A percentile compares a stretch with the other conserved stretches of the same genome.
phyloP scores from a whole-genome alignment of 2,888 invertebrate genomes.

The Cactoblastis cactorum region DNA sequence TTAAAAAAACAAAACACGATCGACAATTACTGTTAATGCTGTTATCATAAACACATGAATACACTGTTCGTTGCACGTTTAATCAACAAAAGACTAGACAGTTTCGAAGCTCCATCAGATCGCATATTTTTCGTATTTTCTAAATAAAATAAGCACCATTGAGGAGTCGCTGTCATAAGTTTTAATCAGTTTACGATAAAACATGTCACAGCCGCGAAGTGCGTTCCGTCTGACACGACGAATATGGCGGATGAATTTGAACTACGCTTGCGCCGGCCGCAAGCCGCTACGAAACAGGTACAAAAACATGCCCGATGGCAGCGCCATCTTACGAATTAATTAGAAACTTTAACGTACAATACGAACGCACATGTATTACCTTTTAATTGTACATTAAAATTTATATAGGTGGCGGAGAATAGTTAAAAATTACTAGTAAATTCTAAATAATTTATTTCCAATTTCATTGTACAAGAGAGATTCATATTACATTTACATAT shows the following conservation, averaged over 20 bases:
- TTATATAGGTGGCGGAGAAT: constrained; percentile 4
- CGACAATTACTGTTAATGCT: constrained; percentile 69
- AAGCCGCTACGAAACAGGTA: constrained; percentile 46
- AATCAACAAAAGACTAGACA: constrained; percentile 60
- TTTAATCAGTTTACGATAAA: constrained; percentile 70
- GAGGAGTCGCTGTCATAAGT: constrained; percentile 58
- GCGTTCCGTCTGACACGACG: constrained; percentile 77
- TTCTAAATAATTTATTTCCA: too few species aligned
- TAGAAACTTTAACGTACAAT: constrained; percentile 29
- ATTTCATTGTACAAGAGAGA: too few species aligned
- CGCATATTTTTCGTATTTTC: constrained; percentile 61
- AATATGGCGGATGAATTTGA: constrained; percentile 78
- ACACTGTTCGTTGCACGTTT: constrained; percentile 75
- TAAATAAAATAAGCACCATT: constrained; percentile 57
- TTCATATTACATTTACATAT: too few species aligned
- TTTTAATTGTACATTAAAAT: not conserved
- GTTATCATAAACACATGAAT: constrained; percentile 77
- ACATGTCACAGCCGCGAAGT: constrained; percentile 74
- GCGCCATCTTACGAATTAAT: constrained; percentile 43
- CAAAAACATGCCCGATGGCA: constrained; percentile 44
- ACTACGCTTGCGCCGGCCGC: constrained; percentile 71
- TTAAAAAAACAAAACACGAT: constrained; percentile 66
- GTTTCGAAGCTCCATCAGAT: constrained; percentile 54
- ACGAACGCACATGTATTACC: not conserved
- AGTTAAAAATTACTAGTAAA: too few species aligned